Base-by-base conservation (phyloP, 2,888 invertebrate species). In the Esperia sulphurella region DNA sequence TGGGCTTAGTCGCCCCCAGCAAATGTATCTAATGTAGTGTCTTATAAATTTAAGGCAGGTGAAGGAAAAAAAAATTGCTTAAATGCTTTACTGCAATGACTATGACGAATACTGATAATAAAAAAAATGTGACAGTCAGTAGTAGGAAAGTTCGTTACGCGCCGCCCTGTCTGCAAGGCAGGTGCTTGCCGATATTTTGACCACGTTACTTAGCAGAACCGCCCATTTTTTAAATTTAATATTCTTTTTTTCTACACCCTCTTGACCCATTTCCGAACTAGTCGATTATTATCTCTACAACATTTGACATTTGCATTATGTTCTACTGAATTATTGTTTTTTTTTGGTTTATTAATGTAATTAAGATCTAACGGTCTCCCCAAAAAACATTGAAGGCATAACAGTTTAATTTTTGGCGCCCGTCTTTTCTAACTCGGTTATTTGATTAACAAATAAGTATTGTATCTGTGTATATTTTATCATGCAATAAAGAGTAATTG, bases 121-220 rank as follows among this genome's bases (percentile, higher is more conserved):
- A n/a, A n/a, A n/a, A n/a, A n/a, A n/a, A n/a, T n/a, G n/a, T n/a
- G n/a, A n/a, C n/a, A n/a, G n/a, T n/a, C 35, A 48, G 51, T 49
- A 13, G 28, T 49, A 52, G 21, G 58, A 63, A 75, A 76, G 76
- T 78, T 69, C 72, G 78, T 83, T 80, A 79, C 71, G 78, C 83
- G 83, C 79, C 86, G 66, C 68, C 68, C 74, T 73, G 85, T 86
- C 86, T 87, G 54, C 63, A 49, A 68, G 68, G 78, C 88, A 88
- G 87, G 86, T 89, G 88, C 65, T 75, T 63, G 71, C 75, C 72
- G 78, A 79, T 89, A 85, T 89, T 88, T 88, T 87, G 88, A 89
- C 87, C 86, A 83, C 74, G 78, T 80, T 81, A 85, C 76, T 88
- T 86, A 88, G 84, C 83, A 83, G 83, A 85, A 82, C 81, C 83